phyloP scores from a whole-genome alignment of 53 echinoderm and acorn worm genomes.

The Patiria pectinifera region DNA sequence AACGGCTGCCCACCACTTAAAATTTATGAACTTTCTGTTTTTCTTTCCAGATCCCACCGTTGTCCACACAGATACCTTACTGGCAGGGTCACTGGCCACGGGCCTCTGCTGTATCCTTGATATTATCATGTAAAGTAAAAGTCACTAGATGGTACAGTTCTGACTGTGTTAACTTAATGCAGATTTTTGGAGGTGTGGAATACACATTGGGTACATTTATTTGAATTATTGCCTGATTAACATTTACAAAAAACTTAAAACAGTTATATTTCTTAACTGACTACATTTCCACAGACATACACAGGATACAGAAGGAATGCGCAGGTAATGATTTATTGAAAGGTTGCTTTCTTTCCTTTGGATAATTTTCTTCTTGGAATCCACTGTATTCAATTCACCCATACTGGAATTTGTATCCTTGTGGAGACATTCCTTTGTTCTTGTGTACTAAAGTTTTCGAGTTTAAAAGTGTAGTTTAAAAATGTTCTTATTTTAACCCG shows the following conservation, averaged over 20 bases:
- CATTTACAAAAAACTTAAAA: background rate
- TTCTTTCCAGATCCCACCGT: constrained; percentile 72
- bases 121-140: background rate
- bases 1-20: background rate
- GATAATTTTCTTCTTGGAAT: too few relatives aligned
- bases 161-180: too few relatives aligned
- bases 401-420: too few relatives aligned
- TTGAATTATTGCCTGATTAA: background rate
- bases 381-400: too few relatives aligned
- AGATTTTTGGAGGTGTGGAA: too few relatives aligned
- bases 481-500: too few relatives aligned
- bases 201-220: too few relatives aligned
- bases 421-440: too few relatives aligned
- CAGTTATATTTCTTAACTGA: background rate
- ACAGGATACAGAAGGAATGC: constrained; percentile 82
- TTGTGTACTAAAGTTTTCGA: too few relatives aligned
- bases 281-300: constrained; percentile 67
- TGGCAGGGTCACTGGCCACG: constrained; percentile 91
- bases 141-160: too few relatives aligned
- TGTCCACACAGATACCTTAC: constrained; percentile 86
- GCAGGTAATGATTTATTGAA: constrained; percentile 66
- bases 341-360: too few relatives aligned
- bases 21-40: background rate
- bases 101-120: constrained; percentile 94
- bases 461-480: too few relatives aligned